Evolutionary conservation across 2,888 invertebrate genomes (phyloP), one percentile per base, ranked within the genome.

Genomic region (Endotricha flammealis): DNA sequence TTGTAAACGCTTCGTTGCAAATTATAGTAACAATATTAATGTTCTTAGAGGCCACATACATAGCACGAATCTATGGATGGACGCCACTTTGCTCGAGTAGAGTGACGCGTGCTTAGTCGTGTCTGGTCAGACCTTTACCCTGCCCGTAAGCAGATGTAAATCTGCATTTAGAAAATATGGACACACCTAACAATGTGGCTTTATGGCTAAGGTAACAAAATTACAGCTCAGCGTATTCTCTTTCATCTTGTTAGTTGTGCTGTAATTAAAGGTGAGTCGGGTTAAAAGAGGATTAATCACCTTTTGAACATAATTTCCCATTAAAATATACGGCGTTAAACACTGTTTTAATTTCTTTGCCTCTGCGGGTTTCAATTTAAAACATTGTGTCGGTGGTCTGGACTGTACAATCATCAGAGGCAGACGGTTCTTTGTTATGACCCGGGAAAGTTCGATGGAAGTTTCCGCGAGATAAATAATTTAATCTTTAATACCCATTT

Each of bases 401-500:
- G 33, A 47, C 41, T 48, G 46, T 54, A 48, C 49, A 49, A 53
- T 58, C 57, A 60, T 60, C 65, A 60, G 61, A 56, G 55, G 50
- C 52, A 44, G 50, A 52, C 60, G n/a, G n/a, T n/a, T 67, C 76
- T 74, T 79, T 77, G 72, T 79, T 68, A 61, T 61, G 42, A 52
- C 46, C 63, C 50, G 61, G 53, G 57, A 56, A 74, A 77, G 64
- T 75, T 68, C 63, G 57, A 48, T 54, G 45, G 45, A 80, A 77
- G 68, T 80, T 74, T 72, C 57, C 52, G 44, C 50, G 62, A 71
- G 70, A 75, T 78, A 79, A 78, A 80, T 81, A 72, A 76, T 76
- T 79, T 75, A 72, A 76, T 77, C 64, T 77, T 73, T 73, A 74
- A 78, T 76, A 72, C 62, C 72, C 67, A 69, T 72, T 79, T 73